Conservation (phyloP, 2,888 invertebrate species). For the Melinopterus prodromus region DNA sequence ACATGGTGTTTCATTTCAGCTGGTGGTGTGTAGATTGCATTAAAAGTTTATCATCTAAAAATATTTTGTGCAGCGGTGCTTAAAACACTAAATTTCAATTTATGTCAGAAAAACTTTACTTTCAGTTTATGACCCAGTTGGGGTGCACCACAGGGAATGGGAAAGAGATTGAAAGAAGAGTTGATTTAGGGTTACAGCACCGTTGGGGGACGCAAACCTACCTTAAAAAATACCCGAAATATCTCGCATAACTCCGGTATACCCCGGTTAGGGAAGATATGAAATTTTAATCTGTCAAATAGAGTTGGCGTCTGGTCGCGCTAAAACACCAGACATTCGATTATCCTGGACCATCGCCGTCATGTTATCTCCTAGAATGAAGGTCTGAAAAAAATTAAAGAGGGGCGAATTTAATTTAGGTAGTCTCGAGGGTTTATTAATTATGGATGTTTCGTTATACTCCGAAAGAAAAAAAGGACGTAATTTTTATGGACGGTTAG, state of each 20-base stretch:
- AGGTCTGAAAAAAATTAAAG: neutral
- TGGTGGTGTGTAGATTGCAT: too few species aligned
- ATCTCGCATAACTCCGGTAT: neutral
- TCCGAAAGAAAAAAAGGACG: neutral
- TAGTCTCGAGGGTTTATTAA: neutral
- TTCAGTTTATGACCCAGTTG: neutral
- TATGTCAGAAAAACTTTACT: neutral
- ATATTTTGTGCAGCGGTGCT: too few species aligned
- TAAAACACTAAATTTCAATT: too few species aligned
- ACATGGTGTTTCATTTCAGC: too few species aligned
- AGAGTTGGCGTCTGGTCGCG: neutral
- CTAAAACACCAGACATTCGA: neutral
- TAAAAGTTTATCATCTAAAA: too few species aligned
- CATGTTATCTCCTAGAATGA: neutral
- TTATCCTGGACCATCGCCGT: neutral
- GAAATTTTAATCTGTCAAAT: neutral
- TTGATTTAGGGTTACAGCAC: neutral
- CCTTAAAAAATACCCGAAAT: neutral
- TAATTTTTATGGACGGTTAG: neutral
- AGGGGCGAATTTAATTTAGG: neutral
- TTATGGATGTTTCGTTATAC: neutral
- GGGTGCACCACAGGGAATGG: neutral
- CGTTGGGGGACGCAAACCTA: neutral
- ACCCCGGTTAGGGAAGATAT: neutral
- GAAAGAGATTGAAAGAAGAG: neutral